Percentiles rank a stretch among this genome's conserved stretches.
These are phyloP conservation scores for Coturnix japonica DNA, from an alignment of 2,113 vertebrate species.

Conservation along the genomic window DNA sequence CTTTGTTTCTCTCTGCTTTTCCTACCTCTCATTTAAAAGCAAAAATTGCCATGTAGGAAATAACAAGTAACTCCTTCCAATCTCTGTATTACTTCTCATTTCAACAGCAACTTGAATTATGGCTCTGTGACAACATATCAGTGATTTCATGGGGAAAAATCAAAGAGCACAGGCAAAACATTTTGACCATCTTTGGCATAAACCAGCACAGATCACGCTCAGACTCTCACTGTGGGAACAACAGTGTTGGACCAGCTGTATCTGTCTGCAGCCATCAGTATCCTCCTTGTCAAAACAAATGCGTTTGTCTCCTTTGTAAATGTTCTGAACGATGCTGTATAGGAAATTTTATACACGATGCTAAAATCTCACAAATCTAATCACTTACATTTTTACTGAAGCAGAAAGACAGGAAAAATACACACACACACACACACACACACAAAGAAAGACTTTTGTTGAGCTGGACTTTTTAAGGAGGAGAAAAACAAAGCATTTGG, in stretches of 20 bases:
- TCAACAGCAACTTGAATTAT: neutral
- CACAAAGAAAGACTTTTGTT: neutral
- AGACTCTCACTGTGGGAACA: conserved; percentile 20
- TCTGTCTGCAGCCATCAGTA: conserved; percentile 11
- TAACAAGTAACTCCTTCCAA: neutral
- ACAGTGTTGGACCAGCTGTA: neutral
- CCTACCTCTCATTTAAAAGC: neutral
- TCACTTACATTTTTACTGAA: neutral
- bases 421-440: neutral
- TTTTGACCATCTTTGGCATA: neutral
- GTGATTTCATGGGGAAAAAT: neutral
- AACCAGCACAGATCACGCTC: neutral
- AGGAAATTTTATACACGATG: neutral
- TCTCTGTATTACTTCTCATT: neutral
- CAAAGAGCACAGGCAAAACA: neutral
- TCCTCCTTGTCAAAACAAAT: conserved; percentile 52
- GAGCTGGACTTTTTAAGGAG: neutral
- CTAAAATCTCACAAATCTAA: neutral
- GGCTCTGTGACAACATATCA: neutral
- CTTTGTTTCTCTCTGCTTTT: neutral
- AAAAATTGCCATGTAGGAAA: neutral
- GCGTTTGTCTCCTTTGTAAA: conserved; percentile 11
- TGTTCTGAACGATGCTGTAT: neutral
- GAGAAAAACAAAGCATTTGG: conserved; percentile 52
- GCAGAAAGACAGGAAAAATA: neutral